Evolutionary conservation across 2,113 vertebrate species (phyloP), one percentile per base, ranked within the genome.

Genomic region (Sclerurus mexicanus): DNA sequence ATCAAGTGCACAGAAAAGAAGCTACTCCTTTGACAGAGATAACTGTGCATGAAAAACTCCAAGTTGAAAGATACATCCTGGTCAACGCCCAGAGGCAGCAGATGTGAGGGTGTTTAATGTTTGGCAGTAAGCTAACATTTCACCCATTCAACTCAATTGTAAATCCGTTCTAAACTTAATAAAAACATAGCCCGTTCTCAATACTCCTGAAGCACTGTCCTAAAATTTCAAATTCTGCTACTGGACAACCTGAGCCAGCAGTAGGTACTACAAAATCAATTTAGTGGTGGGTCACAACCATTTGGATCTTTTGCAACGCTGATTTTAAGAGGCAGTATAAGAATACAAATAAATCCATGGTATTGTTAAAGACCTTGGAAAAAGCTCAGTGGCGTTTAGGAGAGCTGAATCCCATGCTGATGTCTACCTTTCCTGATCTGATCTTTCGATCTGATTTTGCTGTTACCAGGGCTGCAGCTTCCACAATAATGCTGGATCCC

Each of bases 401-500:
- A 35, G 37, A 58, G 28, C 28, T 25, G 59, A 64, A 92, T 60
- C 22, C 42, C 69, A 27, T 30, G 62, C 47, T 83, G 92, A 56
- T 35, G 5, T 87, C 46, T 21, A 5, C 42, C 28, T 67, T 62
- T 85, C 58, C 78, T 17, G 2, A 75, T 14, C 55, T 52, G 68
- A 42, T 55, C 66, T 49, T 15, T 59, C 52, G 72, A 42, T 59
- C 66, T 49, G 50, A 56, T 89, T 80, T 78, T 87, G 37, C 35
- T 2, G 6, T 64, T 62, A 40, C 64, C 59, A 62, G 69, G 40
- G 58, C 52, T 2, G 9, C 59, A 81, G 63, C 30, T 84, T 77
- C 46, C 0, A 0, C 59, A 73, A 0, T 3, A 64, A 40, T 49
- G 40, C 55, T 42, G n/a, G 35, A 44, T 89, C 64, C 42, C 19